These are phyloP conservation scores for Chorisops tibialis DNA, from an alignment of 2,888 invertebrate species.

Conservation along the genomic window DNA sequence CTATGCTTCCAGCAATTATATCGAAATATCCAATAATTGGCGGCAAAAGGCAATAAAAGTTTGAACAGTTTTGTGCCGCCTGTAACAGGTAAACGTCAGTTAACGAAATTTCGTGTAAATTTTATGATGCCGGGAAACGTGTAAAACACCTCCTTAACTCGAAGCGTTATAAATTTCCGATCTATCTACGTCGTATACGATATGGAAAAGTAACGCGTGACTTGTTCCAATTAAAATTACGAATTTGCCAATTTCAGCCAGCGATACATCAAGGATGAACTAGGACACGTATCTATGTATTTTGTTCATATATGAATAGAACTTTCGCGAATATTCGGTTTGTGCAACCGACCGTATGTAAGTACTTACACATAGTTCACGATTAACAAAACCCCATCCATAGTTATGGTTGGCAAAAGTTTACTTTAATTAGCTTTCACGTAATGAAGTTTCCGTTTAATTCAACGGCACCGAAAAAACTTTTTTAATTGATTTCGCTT, in stretches of 20 bases:
- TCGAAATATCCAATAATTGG: slow-evolving; percentile 3
- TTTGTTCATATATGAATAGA: not conserved
- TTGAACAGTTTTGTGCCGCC: not conserved
- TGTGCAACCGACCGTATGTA: not conserved
- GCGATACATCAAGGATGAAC: not conserved
- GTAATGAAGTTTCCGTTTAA: slow-evolving; percentile 24
- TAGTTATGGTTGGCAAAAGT: not conserved
- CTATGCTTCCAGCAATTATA: too few species aligned
- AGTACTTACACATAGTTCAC: not conserved
- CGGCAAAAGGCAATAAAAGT: not conserved
- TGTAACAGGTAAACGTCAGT: slow-evolving; percentile 15
- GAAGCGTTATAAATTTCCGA: slow-evolving; percentile 17
- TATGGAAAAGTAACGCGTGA: not conserved
- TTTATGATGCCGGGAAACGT: slow-evolving; percentile 17
- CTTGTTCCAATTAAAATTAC: slow-evolving; percentile 18
- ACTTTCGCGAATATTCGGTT: not conserved
- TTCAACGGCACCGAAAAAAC: slow-evolving; percentile 7
- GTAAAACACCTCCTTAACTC: slow-evolving; percentile 12
- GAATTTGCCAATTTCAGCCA: slow-evolving; percentile 21
- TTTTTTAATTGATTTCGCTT: slow-evolving; percentile 13
- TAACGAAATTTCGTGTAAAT: slow-evolving; percentile 1
- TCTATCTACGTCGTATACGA: not conserved
- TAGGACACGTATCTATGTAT: not conserved
- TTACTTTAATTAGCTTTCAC: slow-evolving; percentile 21
- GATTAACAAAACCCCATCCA: not conserved